Evolutionary conservation across 23 tunicate genomes (phyloP), one percentile per base, ranked within the genome.

Genomic region (Styela clava): DNA sequence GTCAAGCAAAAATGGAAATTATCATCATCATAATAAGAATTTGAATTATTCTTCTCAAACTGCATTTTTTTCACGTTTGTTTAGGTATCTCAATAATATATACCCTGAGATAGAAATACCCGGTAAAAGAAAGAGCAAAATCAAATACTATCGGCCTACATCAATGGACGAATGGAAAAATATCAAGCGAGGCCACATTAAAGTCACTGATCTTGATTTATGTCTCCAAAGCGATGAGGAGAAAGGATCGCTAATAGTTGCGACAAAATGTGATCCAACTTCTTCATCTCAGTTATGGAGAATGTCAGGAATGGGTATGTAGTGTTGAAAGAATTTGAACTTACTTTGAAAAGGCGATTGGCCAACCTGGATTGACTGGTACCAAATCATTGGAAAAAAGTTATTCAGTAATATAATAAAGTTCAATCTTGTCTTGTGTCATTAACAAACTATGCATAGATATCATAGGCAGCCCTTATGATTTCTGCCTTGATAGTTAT

Each of bases 71-170:
- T n/a, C n/a, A n/a, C n/a, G n/a, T 76, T 29, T 24, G 7, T 44
- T 36, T 62, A 91, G 97, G 97, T 91, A 91, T 56, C 82, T 91
- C 65, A 27, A 69, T 27, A 77, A 82, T 21, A 82, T 91, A 2
- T 91, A 91, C 72, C 97, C 97, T 33, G 90, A 91, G 69, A 72
- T 91, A 1, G 84, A 62, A 20, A 91, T 91, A 20, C 97, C 97
- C 2, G 86, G 83, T 31, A 69, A 44, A 28, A 63, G 97, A 27
- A 3, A 24, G 19, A 86, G 86, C 33, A 61, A 67, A 2, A 65
- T 91, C 61, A 62, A 69, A 28, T 85, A 74, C 37, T 35, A 34
- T 35, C 61, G 62, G 33, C 74, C 52, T 9, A n/a, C 35, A 65
- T 16, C 74, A 25, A 44, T 5, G 56, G 65, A 28, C 44, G 20